Base-by-base conservation (phyloP, 2,113 vertebrate genomes). In the Limanda limanda region DNA sequence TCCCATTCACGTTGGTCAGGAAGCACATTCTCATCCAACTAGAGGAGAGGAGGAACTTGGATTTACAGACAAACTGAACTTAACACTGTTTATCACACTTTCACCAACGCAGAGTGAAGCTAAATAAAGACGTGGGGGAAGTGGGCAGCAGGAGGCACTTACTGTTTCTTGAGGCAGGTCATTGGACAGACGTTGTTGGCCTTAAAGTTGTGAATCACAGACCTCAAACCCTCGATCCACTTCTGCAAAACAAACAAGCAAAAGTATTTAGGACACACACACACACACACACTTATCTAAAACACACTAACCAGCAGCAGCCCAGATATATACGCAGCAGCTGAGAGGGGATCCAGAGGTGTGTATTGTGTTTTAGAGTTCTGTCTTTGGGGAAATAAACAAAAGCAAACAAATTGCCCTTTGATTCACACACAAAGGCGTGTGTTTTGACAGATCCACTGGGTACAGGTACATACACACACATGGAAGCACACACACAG, bases 81-180 rank as follows among this genome's bases (percentile, higher is more conserved):
- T n/a, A 13, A 15, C 25, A 42, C 4, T 14, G 24, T 31, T 71
- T 3, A n/a, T 21, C 1, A 37, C 14, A 13, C 40, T 9, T 4
- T 3, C 17, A 5, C 6, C 10, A 18, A 8, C 24, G 21, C 1
- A 24, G 4, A 10, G n/a, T 1, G 18, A 13, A 21, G 8, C 4
- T 12, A 31, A 57, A 35, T 10, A 23, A 6, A 15, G 21, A 40
- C 10, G 15, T 3, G 6, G 10, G 4, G 55, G 23, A 9, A 23
- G 31, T 5, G 51, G n/a, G 48, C 25, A 25, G 58, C 2, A 25
- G 57, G 58, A 1, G 57, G 8, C 52, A 95, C 97, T 98, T 92
- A 99, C 98, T 99, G 98, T 94, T 99, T 99, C 88, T 97, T 99
- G 78, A 99, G 96, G 92, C 97, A 98, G 0, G 98, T 99, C 97